Evolutionary conservation across 2,888 invertebrate genomes (phyloP), one percentile per base, ranked within the genome.

Genomic region (Arctia plantaginis): DNA sequence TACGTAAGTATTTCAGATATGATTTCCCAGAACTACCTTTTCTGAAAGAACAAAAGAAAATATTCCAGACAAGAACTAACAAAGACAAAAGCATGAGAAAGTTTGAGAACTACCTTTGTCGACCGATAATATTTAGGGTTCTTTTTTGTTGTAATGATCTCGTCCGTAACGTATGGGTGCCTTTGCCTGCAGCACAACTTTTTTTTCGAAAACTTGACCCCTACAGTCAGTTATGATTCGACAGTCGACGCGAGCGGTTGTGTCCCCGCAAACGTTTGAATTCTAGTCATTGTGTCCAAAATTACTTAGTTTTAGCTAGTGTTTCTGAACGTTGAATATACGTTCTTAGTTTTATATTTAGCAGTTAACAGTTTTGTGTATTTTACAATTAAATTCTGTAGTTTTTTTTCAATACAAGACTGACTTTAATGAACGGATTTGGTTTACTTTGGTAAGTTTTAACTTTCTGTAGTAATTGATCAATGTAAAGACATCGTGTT

Each of bases 211-310:
- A 94, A 91, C 90, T 93, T 93, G 93, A 93, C 93, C 94, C 91
- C 71, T 92, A 85, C 92, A 82, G 87, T 92, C 94, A 95, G 95
- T 95, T 93, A 93, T 94, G 93, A 90, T 92, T 90, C 93, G 91
- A 87, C 93, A 93, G 94, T 93, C 90, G 93, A 83, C 92, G 93
- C 90, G 92, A 86, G 89, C 94, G 94, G 95, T 93, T 91, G 95
- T 91, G 85, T 87, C 83, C 86, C 85, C 90, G 90, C 91, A 89
- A 89, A 89, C 78, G 88, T 90, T 90, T 91, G 91, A 89, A 90
- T 91, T 95, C 95, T 95, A 95, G 95, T 95, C 95, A 95, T 93
- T 94, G 90, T 92, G 89, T 91, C 95, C 95, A 95, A 95, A 95
- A 91, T 91, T 85, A 86, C 83, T 82, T 83, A 85, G 86, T 85